These are phyloP conservation scores for Pocillopora meandrina DNA, from an alignment of 92 coral and sea anemone species.

Conservation along the genomic window DNA sequence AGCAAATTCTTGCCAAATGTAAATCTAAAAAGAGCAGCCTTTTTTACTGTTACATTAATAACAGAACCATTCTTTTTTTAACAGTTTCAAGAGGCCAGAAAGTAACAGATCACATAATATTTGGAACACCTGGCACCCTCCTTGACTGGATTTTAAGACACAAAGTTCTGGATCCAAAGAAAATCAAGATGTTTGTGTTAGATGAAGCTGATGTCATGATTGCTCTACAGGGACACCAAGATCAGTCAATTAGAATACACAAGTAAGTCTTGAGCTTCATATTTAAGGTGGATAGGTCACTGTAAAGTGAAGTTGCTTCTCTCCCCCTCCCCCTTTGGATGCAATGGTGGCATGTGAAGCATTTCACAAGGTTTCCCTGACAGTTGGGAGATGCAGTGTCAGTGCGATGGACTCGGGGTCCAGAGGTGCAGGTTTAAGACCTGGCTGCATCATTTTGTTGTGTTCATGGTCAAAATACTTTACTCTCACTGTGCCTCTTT, in stretches of 20 bases:
- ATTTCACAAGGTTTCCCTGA: not conserved
- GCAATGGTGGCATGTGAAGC: not conserved
- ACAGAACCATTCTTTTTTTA: not conserved
- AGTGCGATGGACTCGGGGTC: too few relatives aligned
- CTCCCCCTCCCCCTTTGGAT: too few relatives aligned
- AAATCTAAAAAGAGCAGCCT: too few relatives aligned
- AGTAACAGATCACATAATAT: slow-evolving; percentile 81
- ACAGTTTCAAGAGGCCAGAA: slow-evolving; percentile 80
- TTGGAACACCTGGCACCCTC: slow-evolving; percentile 96
- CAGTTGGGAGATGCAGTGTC: not conserved
- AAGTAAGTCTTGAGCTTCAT: slow-evolving; percentile 57
- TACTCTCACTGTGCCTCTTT: too few relatives aligned
- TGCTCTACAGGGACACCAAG: slow-evolving; percentile 91
- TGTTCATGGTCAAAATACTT: too few relatives aligned
- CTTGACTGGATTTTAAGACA: slow-evolving; percentile 84
- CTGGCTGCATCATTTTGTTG: too few relatives aligned
- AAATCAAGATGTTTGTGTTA: slow-evolving; percentile 83
- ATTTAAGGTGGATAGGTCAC: not conserved
- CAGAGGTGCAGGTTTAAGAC: too few relatives aligned
- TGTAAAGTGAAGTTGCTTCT: not conserved
- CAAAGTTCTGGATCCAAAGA: slow-evolving; percentile 71
- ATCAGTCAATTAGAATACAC: slow-evolving; percentile 93
- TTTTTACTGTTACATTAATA: too few relatives aligned
- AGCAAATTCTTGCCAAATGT: too few relatives aligned
- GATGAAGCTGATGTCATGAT: slow-evolving; percentile 99